Base-by-base conservation (phyloP, 2,797 vertebrate species). In the Ceyx erithaca region DNA sequence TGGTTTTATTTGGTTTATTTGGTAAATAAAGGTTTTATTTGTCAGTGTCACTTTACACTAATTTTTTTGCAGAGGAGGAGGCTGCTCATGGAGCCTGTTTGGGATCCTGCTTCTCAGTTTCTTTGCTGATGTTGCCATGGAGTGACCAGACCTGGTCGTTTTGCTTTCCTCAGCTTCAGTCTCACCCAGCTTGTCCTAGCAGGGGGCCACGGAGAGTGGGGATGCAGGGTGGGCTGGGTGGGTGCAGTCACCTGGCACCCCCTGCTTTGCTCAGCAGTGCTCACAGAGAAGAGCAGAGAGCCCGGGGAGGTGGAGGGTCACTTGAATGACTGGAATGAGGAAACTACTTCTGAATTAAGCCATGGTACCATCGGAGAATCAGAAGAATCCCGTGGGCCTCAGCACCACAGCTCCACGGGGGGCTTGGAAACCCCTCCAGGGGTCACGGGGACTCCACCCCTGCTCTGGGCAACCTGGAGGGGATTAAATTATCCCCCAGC, bases 241-340 rank as follows among this genome's bases (percentile, higher is more conserved):
- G 28, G 17, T 21, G 14, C 30, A 40, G 15, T 9, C 57, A 58
- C 20, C 35, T 40, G 15, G 20, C 11, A 14, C 31, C 18, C 12
- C 22, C 2, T 8, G 3, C 14, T 62, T 30, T 33, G 80, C 12
- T 49, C 63, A 48, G 11, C 22, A 19, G 6, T 5, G 22, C 30
- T 19, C 64, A 35, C 4, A 20, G 33, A 6, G 37, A 10, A 10
- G 35, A 35, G 35, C 2, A 0, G 75, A 83, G 66, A 85, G 55
- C 93, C 82, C 58, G 4, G 62, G 46, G 80, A 72, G 26, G 63
- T 66, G 17, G 20, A 35, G 45, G 45, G 63, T 37, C 7, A 1
- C 72, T 40, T 3, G 5, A 30, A 1, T 4, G 2, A 21, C 1
- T 22, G 23, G 19, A 30, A 52, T 1, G 11, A 45, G 45, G 80